Base-by-base conservation (phyloP, 2,797 vertebrate species). In the Antrozous pallidus region DNA sequence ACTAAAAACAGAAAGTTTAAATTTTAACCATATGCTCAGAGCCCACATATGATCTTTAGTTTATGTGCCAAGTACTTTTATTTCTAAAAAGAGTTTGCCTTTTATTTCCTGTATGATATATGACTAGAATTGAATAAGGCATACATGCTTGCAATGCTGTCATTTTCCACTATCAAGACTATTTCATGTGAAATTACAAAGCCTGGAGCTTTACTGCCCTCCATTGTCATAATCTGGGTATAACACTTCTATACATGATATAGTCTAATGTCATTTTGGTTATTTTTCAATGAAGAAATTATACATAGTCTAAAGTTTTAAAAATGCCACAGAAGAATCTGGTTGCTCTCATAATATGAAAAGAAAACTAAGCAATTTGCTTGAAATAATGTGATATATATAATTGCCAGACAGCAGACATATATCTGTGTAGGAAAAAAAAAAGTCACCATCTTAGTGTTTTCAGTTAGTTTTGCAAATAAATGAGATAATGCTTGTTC, bases 181-280 rank as follows among this genome's bases (percentile, higher is more conserved):
- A 28, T 78, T 67, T 75, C 88, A 92, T 56, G 4, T 5, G 40
- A 94, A 71, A 93, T 97, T 92, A 89, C 91, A 88, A 98, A 98
- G 79, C 94, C 97, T 98, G 77, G 97, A 97, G 84, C 94, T 96
- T 98, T 96, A 97, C 97, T 98, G 98, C 94, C 98, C 98, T 98
- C 98, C 98, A 90, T 97, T 97, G 98, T 98, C 97, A 63, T 63
- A 71, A 78, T 96, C 81, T 96, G 54, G 97, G 97, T 96, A 98
- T 88, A 97, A 95, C 98, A 98, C n/a, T 84, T 94, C 24, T 73
- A n/a, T 2, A 8, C 24, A 36, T 8, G 31, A 13, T 38, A 9
- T 12, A 17, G 13, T 45, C n/a, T 77, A 82, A 88, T 7, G 28
- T 42, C 78, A 67, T 24, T 65, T 86, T 58, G 13, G 70, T 51